Evolutionary conservation across 2,113 vertebrate genomes (phyloP).

Genomic region (Anhinga anhinga): DNA sequence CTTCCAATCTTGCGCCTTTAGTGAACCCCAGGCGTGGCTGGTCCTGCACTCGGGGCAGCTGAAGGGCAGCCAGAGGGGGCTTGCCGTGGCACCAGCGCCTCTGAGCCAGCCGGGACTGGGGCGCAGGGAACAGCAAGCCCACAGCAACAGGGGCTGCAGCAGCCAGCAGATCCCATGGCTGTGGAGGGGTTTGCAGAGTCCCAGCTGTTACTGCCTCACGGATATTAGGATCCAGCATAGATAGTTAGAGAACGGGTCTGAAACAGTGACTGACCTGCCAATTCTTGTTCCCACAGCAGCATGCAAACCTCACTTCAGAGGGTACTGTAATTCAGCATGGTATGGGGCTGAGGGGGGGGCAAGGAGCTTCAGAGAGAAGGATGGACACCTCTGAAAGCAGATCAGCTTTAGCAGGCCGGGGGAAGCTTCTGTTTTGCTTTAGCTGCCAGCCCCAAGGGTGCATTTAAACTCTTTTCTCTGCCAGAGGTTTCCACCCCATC

Average conservation of each 20-base stretch:
- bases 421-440: background rate
- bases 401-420: background rate
- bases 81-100: background rate
- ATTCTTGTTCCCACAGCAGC: background rate
- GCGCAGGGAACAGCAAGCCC: background rate
- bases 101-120: rapidly evolving
- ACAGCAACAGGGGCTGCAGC: background rate
- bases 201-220: background rate
- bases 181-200: background rate
- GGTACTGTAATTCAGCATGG: background rate
- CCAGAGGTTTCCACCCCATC: background rate
- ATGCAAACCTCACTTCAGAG: background rate
- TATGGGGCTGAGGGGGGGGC: background rate
- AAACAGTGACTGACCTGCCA: background rate
- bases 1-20: background rate
- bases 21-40: background rate
- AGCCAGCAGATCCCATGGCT: background rate
- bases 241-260: background rate
- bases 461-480: background rate
- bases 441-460: background rate
- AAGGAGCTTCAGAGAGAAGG: background rate
- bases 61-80: background rate
- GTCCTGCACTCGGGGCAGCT: background rate
- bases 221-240: background rate
- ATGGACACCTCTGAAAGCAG: background rate